phyloP scores from a whole-genome alignment of 1,140 invertebrate genomes.

The Hermatobates lingyangjiaoensis region DNA sequence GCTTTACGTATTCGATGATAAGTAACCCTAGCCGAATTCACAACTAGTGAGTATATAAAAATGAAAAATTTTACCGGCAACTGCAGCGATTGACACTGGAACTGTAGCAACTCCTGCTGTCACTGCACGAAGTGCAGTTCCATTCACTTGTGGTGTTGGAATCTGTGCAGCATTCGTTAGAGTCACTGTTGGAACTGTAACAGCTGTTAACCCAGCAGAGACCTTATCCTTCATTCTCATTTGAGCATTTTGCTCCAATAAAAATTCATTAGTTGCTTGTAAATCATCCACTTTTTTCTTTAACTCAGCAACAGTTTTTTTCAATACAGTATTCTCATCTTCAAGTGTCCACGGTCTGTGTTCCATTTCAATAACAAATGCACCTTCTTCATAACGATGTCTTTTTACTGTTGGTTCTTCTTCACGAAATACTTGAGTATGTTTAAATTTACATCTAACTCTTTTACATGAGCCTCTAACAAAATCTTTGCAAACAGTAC shows the following conservation, averaged over 20 bases:
- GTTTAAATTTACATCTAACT: conserved; percentile 28
- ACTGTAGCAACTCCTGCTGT: conserved; percentile 41
- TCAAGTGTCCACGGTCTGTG: conserved; percentile 29
- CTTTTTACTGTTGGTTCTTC: conserved; percentile 3
- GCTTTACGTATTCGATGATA: too few relatives aligned
- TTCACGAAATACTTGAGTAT: conserved; percentile 8
- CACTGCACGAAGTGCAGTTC: conserved; percentile 33
- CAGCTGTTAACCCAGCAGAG: conserved; percentile 28
- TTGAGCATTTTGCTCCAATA: conserved; percentile 62
- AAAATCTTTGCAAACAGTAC: conserved; percentile 55
- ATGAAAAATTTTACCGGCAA: too few relatives aligned
- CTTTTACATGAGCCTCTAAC: conserved; percentile 51
- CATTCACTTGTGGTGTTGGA: conserved; percentile 28
- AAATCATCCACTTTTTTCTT: conserved; percentile 37
- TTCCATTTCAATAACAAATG: background rate
- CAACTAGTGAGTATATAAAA: too few relatives aligned
- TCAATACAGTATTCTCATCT: conserved; percentile 50
- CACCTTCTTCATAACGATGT: background rate
- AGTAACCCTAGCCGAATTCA: too few relatives aligned
- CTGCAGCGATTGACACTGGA: conserved; percentile 38
- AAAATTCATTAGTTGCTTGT: conserved; percentile 61
- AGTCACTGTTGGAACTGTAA: conserved; percentile 33
- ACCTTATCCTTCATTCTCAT: conserved; percentile 42
- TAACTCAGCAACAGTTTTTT: conserved; percentile 51
- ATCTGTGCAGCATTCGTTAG: conserved; percentile 33